These are phyloP conservation scores for Dryomyza anilis DNA, from an alignment of 2,888 invertebrate species.

Conservation along the genomic window DNA sequence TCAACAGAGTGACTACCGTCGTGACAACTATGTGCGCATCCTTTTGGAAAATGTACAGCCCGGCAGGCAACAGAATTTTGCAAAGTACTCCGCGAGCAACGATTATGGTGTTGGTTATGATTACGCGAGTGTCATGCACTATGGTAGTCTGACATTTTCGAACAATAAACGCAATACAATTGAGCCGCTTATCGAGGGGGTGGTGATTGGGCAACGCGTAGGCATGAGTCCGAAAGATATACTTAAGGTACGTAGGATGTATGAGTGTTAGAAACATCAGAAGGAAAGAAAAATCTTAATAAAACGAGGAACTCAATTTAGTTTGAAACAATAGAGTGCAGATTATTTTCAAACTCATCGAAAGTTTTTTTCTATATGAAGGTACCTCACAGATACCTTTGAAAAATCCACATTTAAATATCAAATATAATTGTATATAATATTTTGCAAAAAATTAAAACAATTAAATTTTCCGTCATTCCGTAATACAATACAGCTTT, in stretches of 20 bases:
- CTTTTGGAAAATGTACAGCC: conserved; percentile 55
- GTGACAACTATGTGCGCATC: conserved; percentile 71
- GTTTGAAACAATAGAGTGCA: too few relatives aligned
- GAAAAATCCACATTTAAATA: too few relatives aligned
- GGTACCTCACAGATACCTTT: too few relatives aligned
- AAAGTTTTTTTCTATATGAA: too few relatives aligned
- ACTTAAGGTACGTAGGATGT: conserved; percentile 6
- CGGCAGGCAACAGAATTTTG: conserved; percentile 72
- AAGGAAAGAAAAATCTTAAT: too few relatives aligned
- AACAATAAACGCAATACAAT: conserved; percentile 73
- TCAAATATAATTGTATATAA: too few relatives aligned
- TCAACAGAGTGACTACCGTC: conserved; percentile 76
- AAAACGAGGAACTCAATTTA: too few relatives aligned
- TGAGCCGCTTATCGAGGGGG: conserved; percentile 57
- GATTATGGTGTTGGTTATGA: conserved; percentile 75
- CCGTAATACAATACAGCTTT: too few relatives aligned
- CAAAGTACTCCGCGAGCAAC: conserved; percentile 66
- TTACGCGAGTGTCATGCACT: conserved; percentile 80
- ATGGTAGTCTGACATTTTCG: conserved; percentile 74
- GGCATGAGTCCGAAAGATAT: conserved; percentile 37
- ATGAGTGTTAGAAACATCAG: conserved; percentile 2
- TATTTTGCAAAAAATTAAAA: too few relatives aligned
- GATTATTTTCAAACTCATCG: too few relatives aligned
- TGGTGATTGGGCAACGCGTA: conserved; percentile 42
- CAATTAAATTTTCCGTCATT: too few relatives aligned